A percentile compares a stretch with the other conserved stretches of the same genome.
These are phyloP conservation scores for Lepidurus arcticus DNA, from an alignment of 1,140 invertebrate species.

Conservation along the genomic window DNA sequence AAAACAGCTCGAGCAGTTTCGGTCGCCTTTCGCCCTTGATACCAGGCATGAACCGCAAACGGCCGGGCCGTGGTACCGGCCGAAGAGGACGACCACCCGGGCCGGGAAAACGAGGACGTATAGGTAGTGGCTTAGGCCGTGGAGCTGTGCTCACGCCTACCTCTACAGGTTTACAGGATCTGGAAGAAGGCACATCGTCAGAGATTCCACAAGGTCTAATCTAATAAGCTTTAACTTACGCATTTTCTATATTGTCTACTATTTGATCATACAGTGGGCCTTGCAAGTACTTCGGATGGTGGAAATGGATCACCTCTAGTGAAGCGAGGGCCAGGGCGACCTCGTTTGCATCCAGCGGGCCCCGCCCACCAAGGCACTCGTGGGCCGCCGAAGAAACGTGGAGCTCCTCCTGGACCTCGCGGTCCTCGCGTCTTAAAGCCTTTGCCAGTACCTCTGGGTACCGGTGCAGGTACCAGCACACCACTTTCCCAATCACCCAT, in stretches of 20 bases:
- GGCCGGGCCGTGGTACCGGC: constrained; percentile 30
- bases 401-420: constrained; percentile 3
- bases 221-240: not conserved
- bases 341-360: constrained; percentile 58
- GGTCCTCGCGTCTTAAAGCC: constrained; percentile 31
- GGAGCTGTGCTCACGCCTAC: constrained; percentile 23
- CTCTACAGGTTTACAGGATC: not conserved
- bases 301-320: constrained; percentile 35
- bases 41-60: constrained; percentile 26
- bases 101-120: constrained; percentile 27
- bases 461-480: not conserved
- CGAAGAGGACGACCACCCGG: constrained; percentile 32
- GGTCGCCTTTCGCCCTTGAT: constrained; percentile 31
- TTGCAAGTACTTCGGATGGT: not conserved
- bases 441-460: constrained; percentile 31
- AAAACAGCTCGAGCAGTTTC: constrained; percentile 26
- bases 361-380: constrained; percentile 56
- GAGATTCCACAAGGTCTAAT: not conserved
- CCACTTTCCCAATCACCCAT: not conserved
- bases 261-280: constrained; percentile 12
- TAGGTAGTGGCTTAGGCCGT: constrained; percentile 23
- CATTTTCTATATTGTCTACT: constrained; percentile 3
- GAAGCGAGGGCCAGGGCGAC: constrained; percentile 66
- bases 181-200: not conserved
- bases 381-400: constrained; percentile 1